Percentiles rank a stretch among this genome's conserved stretches.
These are phyloP conservation scores for Eupithecia inturbata DNA, from an alignment of 2,888 invertebrate genomes.

Conservation along the genomic window DNA sequence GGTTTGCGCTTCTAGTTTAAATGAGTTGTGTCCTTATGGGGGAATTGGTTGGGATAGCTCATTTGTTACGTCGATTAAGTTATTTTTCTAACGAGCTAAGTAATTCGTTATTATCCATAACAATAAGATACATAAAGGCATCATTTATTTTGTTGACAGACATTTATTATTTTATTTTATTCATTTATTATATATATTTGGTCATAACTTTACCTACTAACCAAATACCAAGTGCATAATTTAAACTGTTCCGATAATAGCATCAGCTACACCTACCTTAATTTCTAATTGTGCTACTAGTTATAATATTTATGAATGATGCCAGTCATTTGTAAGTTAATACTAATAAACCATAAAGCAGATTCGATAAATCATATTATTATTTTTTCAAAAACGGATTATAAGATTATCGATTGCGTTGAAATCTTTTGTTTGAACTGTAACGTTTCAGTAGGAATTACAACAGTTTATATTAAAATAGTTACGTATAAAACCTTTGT, in stretches of 20 bases:
- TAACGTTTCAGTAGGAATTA: neutral
- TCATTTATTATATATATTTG: too few relatives aligned
- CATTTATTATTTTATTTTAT: neutral
- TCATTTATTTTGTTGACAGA: constrained; percentile 4
- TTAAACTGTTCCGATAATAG: neutral
- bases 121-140: neutral
- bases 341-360: neutral
- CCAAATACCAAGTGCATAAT: neutral
- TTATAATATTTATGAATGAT: neutral
- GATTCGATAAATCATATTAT: too few relatives aligned
- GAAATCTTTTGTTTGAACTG: neutral
- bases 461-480: neutral
- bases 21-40: constrained; percentile 32
- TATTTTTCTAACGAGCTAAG: constrained; percentile 5
- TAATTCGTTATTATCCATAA: neutral
- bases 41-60: constrained; percentile 29
- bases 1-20: constrained; percentile 49
- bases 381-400: too few relatives aligned
- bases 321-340: neutral
- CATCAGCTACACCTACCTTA: too few relatives aligned
- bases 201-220: too few relatives aligned
- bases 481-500: neutral
- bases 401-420: too few relatives aligned
- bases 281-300: neutral
- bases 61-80: constrained; percentile 29